Evolutionary conservation across 2,888 invertebrate species (phyloP), one percentile per base, ranked within the genome.

Genomic region (Drosophila nigricruria): DNA sequence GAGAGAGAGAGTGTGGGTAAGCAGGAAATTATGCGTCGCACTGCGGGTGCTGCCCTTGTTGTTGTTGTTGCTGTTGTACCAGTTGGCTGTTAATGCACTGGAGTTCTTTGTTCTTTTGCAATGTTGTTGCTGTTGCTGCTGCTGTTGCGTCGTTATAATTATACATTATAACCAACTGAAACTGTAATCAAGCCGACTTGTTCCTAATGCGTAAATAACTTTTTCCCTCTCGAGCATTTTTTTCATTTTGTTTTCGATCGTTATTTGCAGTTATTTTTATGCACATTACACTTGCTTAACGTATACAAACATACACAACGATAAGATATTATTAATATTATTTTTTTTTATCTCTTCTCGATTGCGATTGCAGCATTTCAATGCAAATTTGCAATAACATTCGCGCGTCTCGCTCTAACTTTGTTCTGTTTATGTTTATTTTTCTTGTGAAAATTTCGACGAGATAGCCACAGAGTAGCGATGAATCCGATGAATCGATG

Each of bases 21-120:
- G 81, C 77, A 83, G 88, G 81, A 83, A 83, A 83, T 83, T 88
- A 81, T 83, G 82, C 87, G 88, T 82, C 82, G 88, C 72, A 76
- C 77, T 79, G 77, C 76, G 77, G 49, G 71, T 76, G 71, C 71
- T 77, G 58, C 64, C 36, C 53, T 49, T 58, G 53, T 63, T 62
- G 52, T n/a, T 36, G 52, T 45, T 79, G 70, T 38, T 61, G 52
- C 40, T 64, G 57, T 30, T 62, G 60, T 64, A 58, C 57, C 77
- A 79, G 70, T 79, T 79, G 77, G 71, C 64, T 66, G 40, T 76
- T 67, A 53, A 42, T 66, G 66, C 63, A 64, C 67, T 71, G 56
- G 64, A 68, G 80, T 62, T 81, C 82, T 81, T 73, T 84, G 79
- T 75, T 81, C 77, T 80, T 80, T 59, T 65, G 72, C 77, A 56